These are phyloP conservation scores for Paramormyrops kingsleyae DNA, from an alignment of 2,113 vertebrate genomes.

Conservation along the genomic window DNA sequence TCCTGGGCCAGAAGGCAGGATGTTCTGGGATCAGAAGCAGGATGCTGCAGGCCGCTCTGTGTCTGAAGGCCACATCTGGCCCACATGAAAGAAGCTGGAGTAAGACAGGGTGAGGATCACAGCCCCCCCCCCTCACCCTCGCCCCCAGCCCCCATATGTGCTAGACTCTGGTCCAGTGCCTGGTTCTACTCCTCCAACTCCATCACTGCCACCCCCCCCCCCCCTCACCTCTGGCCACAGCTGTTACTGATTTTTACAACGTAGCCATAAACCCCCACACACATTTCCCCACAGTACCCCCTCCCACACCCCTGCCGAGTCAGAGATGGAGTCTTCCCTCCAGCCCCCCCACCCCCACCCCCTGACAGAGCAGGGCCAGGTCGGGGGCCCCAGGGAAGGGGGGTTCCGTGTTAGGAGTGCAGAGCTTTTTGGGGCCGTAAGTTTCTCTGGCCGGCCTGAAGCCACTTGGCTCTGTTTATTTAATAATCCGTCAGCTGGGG, in stretches of 20 bases:
- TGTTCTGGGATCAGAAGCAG: background rate
- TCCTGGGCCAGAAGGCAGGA: background rate
- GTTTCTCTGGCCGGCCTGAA: conserved; percentile 42
- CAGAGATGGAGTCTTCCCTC: conserved; percentile 16
- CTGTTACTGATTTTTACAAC: conserved; percentile 40
- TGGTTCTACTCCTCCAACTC: background rate
- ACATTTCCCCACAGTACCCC: conserved; percentile 40
- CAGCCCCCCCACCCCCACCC: conserved; percentile 12
- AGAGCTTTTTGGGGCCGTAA: conserved; percentile 36
- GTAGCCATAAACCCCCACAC: conserved; percentile 42
- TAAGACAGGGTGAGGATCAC: background rate
- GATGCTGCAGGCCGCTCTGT: background rate
- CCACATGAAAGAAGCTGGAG: background rate
- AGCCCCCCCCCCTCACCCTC: background rate
- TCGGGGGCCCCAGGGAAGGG: conserved; percentile 43
- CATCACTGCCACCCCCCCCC: background rate
- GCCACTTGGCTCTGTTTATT: conserved; percentile 67
- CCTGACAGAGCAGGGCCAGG: conserved; percentile 44
- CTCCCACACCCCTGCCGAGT: conserved; percentile 29
- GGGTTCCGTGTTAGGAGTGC: conserved; percentile 20
- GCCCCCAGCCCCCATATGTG: too few species aligned
- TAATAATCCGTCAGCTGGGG: conserved; percentile 68
- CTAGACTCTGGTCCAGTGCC: background rate
- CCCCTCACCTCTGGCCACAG: conserved; percentile 16
- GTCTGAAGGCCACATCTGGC: background rate